Base-by-base conservation (phyloP, 92 coral and sea anemone species). In the Plumapathes pennacea region DNA sequence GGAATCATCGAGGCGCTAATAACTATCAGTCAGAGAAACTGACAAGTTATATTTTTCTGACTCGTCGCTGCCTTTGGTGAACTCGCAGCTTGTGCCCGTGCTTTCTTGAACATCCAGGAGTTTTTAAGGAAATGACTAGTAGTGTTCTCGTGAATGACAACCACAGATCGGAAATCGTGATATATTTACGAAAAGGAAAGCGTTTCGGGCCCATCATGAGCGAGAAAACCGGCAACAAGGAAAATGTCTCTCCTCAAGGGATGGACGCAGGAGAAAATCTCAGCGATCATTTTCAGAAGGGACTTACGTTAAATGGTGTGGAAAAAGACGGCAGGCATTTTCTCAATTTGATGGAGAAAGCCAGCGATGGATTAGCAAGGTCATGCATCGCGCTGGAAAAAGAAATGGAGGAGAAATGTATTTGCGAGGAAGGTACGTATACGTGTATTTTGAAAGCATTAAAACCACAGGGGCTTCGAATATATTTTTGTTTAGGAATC, bases 301-400 rank as follows among this genome's bases (percentile, higher is more conserved):
- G 73, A 36, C 80, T 83, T 15, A 54, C 64, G 4, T 44, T 83
- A 60, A 75, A 76, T 54, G 83, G 69, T 26, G 32, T 42, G 37
- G 96, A 88, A 23, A 88, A 83, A 44, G 96, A 88, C 59, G 96
- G 96, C 10, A 76, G 86, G 37, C 73, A 88, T 68, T 88, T 88
- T 61, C 73, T 88, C 29, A 86, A 83, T 46, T 44, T 88, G 12
- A 50, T 88, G 60, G 84, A 78, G 37, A 82, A 60, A 67, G 96
- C 82, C 40, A 81, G 86, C 48, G 89, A 76, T 61, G 83, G 90
- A 43, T 58, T 88, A 34, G 60, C 74, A 37, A 78, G 68, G 39
- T 71, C 78, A 31, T 83, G 96, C 27, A 79, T 59, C 45, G 62
- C 50, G 17, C 38, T 80, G 7, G 96, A 88, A 22, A 78, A 83